Evolutionary conservation across 2,113 vertebrate species (phyloP), one percentile per base, ranked within the genome.

Genomic region (Boulengeromyrus knoepffleri): DNA sequence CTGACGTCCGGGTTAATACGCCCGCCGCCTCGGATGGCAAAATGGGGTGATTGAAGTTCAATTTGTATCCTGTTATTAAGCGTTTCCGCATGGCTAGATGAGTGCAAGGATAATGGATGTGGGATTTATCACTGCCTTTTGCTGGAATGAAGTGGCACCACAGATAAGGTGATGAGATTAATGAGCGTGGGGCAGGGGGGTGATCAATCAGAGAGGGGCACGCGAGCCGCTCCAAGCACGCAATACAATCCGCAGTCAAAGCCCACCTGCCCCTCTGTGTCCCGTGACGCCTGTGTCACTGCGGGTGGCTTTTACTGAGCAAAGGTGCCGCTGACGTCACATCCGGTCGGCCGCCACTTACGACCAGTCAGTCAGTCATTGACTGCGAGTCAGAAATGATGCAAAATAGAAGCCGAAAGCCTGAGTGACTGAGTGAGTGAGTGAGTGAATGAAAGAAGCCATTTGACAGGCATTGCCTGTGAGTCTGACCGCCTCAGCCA

Each of bases 41-140:
- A 97, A 98, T 96, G 96, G 97, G 96, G 96, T 97, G 97, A 98
- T 98, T 99, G 98, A 99, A 98, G 98, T 98, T 98, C 98, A 99
- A 99, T 99, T 99, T 99, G 98, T 99, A 98, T 96, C 97, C 96
- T 96, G 98, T 99, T 99, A 99, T 99, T 98, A 99, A 98, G 98
- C 96, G 98, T 98, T 98, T 99, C 98, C 97, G 96, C 97, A 96
- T 97, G 98, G 97, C 96, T 97, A 97, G 97, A 96, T 97, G 96
- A 90, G 97, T 97, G 98, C 98, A 97, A 98, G 98, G 97, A 98
- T 99, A 99, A 99, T 98, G 97, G 97, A 99, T 98, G 98, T 97
- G 97, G 96, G 97, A 97, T 98, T 98, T 99, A 99, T 99, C 99
- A 99, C 99, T 97, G 97, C 97, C 97, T 98, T 98, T 97, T 97